Base-by-base conservation (phyloP, 2,797 vertebrate species). In the Lacerta agilis region DNA sequence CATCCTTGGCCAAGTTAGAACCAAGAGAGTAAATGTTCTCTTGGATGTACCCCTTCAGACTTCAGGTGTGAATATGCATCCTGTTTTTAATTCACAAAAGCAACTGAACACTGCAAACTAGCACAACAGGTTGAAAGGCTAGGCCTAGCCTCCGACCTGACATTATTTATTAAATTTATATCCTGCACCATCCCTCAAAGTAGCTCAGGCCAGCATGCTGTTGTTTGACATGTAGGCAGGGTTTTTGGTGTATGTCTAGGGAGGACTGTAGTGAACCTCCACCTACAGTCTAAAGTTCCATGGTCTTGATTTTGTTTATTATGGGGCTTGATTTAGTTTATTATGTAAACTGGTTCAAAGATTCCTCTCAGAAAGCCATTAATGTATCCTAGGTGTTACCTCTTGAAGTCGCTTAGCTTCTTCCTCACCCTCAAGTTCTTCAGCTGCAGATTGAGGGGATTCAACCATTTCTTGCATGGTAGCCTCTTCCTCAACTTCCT, bases 401-500 rank as follows among this genome's bases (percentile, higher is more conserved):
- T 86, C 77, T 81, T 92, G 90, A 20, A 11, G 93, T 83, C 87
- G 49, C 11, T 41, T 43, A 7, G 33, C 90, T 43, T 94, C 92
- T 79, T 96, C 96, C 69, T 97, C 95, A 17, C 90, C 86, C 78
- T 76, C 78, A 81, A 66, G n/a, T 75, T 79, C 90, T 49, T 89
- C 86, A 89, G 91, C 36, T 58, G 69, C 25, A 8, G 83, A 92
- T 83, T 94, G 92, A 91, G 79, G 45, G 5, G 58, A 82, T 36
- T 79, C 88, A 84, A 91, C 91, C 69, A 91, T 85, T 73, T 93
- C 92, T n/a, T 92, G 75, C 49, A 96, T 94, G 89, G 95, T 66
- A 81, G 27, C 2, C 10, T 96, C 95, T 82, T 96, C 96, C 75
- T 97, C 96, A 71, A 55, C 79, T 49, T 98, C 97, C 8, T 96